Conservation (phyloP, 2,113 vertebrate genomes). For the Actenoides hombroni region DNA sequence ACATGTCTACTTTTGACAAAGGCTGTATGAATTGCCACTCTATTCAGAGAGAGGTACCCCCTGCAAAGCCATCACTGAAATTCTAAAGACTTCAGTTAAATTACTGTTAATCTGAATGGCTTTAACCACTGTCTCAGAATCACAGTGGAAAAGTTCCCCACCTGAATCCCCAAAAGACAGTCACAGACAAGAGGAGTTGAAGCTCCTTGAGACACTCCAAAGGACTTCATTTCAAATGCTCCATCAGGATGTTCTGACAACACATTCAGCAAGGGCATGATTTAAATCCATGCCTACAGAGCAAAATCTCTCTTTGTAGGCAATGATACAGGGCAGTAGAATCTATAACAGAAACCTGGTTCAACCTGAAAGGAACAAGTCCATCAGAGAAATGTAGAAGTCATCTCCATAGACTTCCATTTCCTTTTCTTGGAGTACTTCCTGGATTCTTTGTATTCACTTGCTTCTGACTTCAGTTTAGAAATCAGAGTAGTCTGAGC, state of each 20-base stretch:
- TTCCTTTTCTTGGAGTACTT: neutral
- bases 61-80: neutral
- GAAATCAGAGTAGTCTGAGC: neutral
- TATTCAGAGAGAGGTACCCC: neutral
- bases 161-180: neutral
- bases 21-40: neutral
- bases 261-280: neutral
- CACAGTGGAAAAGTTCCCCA: neutral
- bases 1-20: neutral
- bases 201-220: neutral
- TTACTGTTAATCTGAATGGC: neutral
- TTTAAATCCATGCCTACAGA: neutral
- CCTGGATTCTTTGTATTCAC: neutral
- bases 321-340: neutral
- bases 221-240: neutral
- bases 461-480: neutral
- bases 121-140: neutral
- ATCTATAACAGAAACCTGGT: neutral
- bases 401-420: neutral
- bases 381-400: neutral
- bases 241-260: neutral
- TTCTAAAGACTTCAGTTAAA: slow-evolving; percentile 3
- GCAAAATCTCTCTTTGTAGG: neutral
- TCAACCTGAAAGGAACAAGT: neutral
- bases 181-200: neutral